phyloP scores from a whole-genome alignment of 2,113 vertebrate genomes.

The Gopherus flavomarginatus region DNA sequence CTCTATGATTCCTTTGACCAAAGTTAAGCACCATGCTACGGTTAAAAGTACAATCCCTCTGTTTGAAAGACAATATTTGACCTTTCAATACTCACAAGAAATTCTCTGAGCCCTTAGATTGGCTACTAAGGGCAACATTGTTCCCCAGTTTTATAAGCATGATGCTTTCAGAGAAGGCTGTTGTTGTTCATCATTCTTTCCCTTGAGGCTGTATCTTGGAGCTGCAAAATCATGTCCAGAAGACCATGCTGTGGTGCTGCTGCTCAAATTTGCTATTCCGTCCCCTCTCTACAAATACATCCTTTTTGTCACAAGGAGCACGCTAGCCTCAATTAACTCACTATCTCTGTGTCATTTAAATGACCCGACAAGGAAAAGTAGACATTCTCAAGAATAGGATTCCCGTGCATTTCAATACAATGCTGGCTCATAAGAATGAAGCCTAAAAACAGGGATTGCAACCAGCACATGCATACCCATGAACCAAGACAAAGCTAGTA shows the following conservation, averaged over 20 bases:
- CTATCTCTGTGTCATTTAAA: neutral
- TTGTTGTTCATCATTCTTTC: neutral
- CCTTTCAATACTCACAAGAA: neutral
- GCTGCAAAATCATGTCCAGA: neutral
- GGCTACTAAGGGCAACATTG: neutral
- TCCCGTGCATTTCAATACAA: neutral
- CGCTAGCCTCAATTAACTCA: neutral
- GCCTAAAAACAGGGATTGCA: neutral
- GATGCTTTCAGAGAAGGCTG: neutral
- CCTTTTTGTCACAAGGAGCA: neutral
- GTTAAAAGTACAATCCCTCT: neutral
- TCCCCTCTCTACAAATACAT: neutral
- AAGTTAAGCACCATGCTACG: slow-evolving; percentile 30
- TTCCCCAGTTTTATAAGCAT: neutral
- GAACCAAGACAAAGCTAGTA: neutral
- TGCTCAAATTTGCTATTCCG: neutral
- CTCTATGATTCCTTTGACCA: slow-evolving; percentile 1
- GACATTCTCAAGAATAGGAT: neutral
- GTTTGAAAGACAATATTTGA: slow-evolving; percentile 8
- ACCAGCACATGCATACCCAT: neutral
- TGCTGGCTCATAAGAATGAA: neutral
- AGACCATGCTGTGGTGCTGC: neutral
- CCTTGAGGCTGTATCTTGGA: neutral
- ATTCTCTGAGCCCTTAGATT: neutral
- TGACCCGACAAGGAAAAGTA: neutral